These are phyloP conservation scores for Centrocercus urophasianus DNA, from an alignment of 2,113 vertebrate genomes.

Conservation along the genomic window DNA sequence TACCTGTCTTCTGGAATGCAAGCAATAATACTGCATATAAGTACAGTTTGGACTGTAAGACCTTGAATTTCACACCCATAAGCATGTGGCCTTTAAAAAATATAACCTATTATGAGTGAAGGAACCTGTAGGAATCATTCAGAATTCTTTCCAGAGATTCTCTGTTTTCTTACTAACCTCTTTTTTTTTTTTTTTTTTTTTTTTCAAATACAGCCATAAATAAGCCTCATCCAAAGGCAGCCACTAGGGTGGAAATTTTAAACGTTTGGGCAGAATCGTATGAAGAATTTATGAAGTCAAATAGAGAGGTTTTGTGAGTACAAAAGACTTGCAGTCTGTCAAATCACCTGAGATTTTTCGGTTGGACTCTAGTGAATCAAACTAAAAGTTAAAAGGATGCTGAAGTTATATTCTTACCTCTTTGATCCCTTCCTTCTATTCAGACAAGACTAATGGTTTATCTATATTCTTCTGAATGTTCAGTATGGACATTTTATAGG, in stretches of 20 bases:
- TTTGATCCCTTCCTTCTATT: not conserved
- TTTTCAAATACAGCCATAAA: not conserved
- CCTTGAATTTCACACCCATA: not conserved
- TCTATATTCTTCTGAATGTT: conserved; percentile 27
- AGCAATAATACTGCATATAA: not conserved
- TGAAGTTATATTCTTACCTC: not conserved
- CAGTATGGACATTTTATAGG: not conserved
- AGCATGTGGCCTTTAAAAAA: not conserved
- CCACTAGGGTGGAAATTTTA: not conserved
- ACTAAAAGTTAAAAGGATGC: conserved; percentile 32
- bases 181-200: not conserved
- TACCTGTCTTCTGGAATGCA: not conserved
- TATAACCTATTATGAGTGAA: not conserved
- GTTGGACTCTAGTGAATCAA: not conserved
- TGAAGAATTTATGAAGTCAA: conserved; percentile 41
- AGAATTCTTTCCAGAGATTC: not conserved
- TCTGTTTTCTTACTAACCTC: not conserved
- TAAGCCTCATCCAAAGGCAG: not conserved
- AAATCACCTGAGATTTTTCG: conserved; percentile 14
- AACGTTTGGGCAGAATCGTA: not conserved
- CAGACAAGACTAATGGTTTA: conserved; percentile 32
- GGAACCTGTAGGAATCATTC: not conserved
- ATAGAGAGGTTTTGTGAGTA: not conserved
- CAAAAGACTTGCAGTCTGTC: not conserved
- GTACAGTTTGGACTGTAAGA: not conserved